Base-by-base conservation (phyloP, 2,797 vertebrate genomes). In the Xiphophorus birchmanni region DNA sequence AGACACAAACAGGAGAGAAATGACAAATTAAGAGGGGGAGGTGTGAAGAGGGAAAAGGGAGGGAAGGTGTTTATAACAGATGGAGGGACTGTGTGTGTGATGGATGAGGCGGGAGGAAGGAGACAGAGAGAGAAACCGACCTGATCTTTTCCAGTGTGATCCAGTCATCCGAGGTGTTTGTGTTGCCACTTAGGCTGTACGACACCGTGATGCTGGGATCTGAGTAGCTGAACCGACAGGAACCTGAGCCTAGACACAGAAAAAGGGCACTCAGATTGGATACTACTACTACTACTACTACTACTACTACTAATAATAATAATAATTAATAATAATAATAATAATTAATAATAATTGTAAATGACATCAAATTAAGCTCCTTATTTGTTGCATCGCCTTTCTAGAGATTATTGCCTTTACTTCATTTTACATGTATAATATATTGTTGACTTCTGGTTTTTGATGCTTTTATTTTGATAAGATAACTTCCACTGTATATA, bases 141-240 rank as follows among this genome's bases (percentile, higher is more conserved):
- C 97, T 98, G 95, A 99, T 99, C 95, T 95, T 98, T 92, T 99
- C 97, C 91, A 99, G 94, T 85, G 96, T 95, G 93, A 96, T 97
- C 98, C 98, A 99, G 89, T 97, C 97, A 74, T 96, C 96, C 60
- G 97, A 97, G 88, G 93, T 95, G 92, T 97, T 98, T 86, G 50
- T 37, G 78, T 84, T 93, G 52, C 85, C 90, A 76, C 81, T 93
- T 91, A 96, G 96, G 87, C 96, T 96, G 89, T 96, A 99, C 52
- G 97, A 98, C 83, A 99, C 97, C 0, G 93, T 94, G 93, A 99
- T 98, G 92, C 92, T 95, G 87, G 98, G 98, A 92, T 99, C 98
- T 58, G 98, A 97, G 90, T 98, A 99, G 93, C 98, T 99, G 88
- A 98, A 99, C 69, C 97, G 97, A 85, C 98, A 99, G 0, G 97